Base-by-base conservation (phyloP, 2,113 vertebrate species). In the Silurus glanis region DNA sequence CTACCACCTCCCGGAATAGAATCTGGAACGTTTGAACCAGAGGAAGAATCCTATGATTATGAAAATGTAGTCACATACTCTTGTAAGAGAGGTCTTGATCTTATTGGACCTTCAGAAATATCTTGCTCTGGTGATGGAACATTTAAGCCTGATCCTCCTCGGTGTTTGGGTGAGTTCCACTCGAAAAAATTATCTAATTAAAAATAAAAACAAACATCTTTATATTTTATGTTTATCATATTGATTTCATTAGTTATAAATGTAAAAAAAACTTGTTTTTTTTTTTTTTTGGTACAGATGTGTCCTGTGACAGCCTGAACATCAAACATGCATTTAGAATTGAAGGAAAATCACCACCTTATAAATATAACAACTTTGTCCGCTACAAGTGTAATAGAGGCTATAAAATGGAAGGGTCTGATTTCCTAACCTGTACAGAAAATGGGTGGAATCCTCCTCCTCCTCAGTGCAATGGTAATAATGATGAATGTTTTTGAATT, bases 81-180 rank as follows among this genome's bases (percentile, higher is more conserved):
- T 0, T 95, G 94, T 89, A 0, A 8, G 0, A 0, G 0, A 0
- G 49, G 0, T n/a, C 74, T 74, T 0, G 51, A 9, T 19, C 19
- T 91, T 0, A 14, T 0, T 71, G 94, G 93, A 80, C 0, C 80
- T 0, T 0, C 0, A 0, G 0, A 0, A 1, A 0, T 62, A 5
- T 0, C 1, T 0, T 95, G 94, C 80, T 89, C 86, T 2, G 64
- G 28, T 0, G 0, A 86, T 87, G 82, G 59, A 71, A 21, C 0
- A 0, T 95, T 93, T 84, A 1, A 6, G 0, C 89, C 92, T n/a
- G 3, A 0, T 10, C 80, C 90, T 47, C 94, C 94, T 16, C 58
- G 0, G 7, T 95, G 94, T 88, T 0, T 61, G 51, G 0, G 94
- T 95, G 90, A 86, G 93, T 91, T 78, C 25, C 14, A 17, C 5